Base-by-base conservation (phyloP, 2,113 vertebrate species). In the Neotoma lepida region DNA sequence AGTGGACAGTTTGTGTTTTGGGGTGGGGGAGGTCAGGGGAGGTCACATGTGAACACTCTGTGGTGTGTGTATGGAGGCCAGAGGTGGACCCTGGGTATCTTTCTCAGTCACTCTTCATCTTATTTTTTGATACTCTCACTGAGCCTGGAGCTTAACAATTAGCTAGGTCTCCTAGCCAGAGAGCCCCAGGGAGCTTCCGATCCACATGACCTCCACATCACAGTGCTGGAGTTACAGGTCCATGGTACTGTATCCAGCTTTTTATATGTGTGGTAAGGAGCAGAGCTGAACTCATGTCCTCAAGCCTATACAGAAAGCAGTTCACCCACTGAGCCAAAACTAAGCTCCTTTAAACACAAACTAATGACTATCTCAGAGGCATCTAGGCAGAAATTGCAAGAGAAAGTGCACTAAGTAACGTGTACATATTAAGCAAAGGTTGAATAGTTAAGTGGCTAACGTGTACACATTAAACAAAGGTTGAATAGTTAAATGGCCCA, bases 311-410 rank as follows among this genome's bases (percentile, higher is more conserved):
- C 10, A 64, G 82, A 44, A 44, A 85, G 26, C 41, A 85, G 39
- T 46, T 5, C 10, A 26, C 17, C 41, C 81, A 66, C 28, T 35
- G 41, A 86, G 41, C 63, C 39, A 66, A 87, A 93, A 86, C 35
- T 58, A 9, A 49, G 54, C 39, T 10, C 46, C 86, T 85, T 90
- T 44, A 90, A 95, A 84, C 4, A 54, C 61, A 87, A 68, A n/a
- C 64, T 56, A 54, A 64, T 14, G 26, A 54, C 66, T 8, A 77
- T n/a, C 41, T 39, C n/a, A 30, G 49, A 56, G 3, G 46, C n/a
- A 74, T 91, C 71, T 56, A 92, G 63, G 88, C 35, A 80, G 63
- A 61, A 73, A 26, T 35, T n/a, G 63, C 85, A 70, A 73, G 88
- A 41, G 63, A 86, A 88, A 61, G 88, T 35, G 20, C 35, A 39